Evolutionary conservation across 2,888 invertebrate species (phyloP).

Genomic region (Ecliptopera silaceata): DNA sequence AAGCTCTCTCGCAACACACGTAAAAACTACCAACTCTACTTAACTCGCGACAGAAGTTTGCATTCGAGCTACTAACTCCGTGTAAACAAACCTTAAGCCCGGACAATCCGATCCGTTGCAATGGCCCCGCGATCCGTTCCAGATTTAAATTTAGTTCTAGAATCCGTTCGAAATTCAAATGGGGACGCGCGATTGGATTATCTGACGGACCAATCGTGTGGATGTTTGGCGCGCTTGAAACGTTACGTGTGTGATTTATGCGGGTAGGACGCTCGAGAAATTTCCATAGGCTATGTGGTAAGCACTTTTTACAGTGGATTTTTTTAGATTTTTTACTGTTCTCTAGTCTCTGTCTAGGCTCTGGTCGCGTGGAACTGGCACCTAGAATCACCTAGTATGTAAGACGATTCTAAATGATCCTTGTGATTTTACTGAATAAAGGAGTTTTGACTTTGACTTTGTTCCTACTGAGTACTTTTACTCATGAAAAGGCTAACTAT

Average conservation of each 20-base stretch:
- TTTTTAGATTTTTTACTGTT: too few species aligned
- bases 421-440: too few species aligned
- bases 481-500: too few species aligned
- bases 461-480: too few species aligned
- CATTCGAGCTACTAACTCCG: slow-evolving; percentile 25
- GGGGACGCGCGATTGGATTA: slow-evolving; percentile 43
- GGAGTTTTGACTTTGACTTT: too few species aligned
- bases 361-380: too few species aligned
- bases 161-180: slow-evolving; percentile 45
- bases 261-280: neutral
- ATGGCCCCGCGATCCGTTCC: slow-evolving; percentile 30
- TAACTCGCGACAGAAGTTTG: slow-evolving; percentile 20
- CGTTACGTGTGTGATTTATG: slow-evolving; percentile 13
- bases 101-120: slow-evolving; percentile 35
- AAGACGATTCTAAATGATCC: too few species aligned
- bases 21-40: slow-evolving; percentile 23
- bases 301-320: neutral
- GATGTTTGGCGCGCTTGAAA: slow-evolving; percentile 15
- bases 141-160: slow-evolving; percentile 43
- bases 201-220: slow-evolving; percentile 31
- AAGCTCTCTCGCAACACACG: slow-evolving; percentile 17
- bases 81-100: slow-evolving; percentile 33
- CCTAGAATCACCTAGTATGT: too few species aligned
- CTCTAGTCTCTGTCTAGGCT: too few species aligned
- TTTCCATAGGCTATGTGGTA: neutral